Evolutionary conservation across 2,797 vertebrate genomes (phyloP), one percentile per base, ranked within the genome.

Genomic region (Bradypodion pumilum): DNA sequence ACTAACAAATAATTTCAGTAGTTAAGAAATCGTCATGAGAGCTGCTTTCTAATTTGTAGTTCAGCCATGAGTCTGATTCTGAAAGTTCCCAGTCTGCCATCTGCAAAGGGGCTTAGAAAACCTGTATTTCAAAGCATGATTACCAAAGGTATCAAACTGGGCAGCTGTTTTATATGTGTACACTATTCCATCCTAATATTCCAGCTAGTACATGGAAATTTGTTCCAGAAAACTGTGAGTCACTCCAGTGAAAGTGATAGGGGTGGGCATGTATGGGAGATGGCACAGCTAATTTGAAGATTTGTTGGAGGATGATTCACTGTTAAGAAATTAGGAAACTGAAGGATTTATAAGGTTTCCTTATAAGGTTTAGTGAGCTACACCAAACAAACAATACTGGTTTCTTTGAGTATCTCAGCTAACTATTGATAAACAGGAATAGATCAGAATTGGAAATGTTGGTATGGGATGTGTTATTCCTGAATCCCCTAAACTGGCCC

Each of bases 261-360:
- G 81, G 65, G 60, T 32, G 23, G 80, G 12, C n/a, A 19, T 81
- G 15, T n/a, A 1, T 59, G 60, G 8, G 76, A 86, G 86, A 83
- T 13, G n/a, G 4, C n/a, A 83, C 8, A 73, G 85, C 10, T 79
- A 23, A 88, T 3, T 23, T 73, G 21, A 23, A 35, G 1, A 4
- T 87, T 86, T 35, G 9, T 74, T 90, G 60, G 76, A 84, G 59
- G 79, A 15, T 74, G 40, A 0, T 13, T 84, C 77, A 9, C 81
- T 90, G 42, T 25, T 52, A 59, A 72, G 21, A 23, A 19, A 74
- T 75, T 29, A 76, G 59, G 66, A 93, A 85, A 27, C 2, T 81
- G 35, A 10, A 75, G 5, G 68, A 13, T 27, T 77, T 32, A 52
- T 35, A 85, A 62, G 40, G 75, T n/a, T 4, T 84, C 73, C n/a